Evolutionary conservation across 2,797 vertebrate species (phyloP), one percentile per base, ranked within the genome.

Genomic region (Chromis chromis): DNA sequence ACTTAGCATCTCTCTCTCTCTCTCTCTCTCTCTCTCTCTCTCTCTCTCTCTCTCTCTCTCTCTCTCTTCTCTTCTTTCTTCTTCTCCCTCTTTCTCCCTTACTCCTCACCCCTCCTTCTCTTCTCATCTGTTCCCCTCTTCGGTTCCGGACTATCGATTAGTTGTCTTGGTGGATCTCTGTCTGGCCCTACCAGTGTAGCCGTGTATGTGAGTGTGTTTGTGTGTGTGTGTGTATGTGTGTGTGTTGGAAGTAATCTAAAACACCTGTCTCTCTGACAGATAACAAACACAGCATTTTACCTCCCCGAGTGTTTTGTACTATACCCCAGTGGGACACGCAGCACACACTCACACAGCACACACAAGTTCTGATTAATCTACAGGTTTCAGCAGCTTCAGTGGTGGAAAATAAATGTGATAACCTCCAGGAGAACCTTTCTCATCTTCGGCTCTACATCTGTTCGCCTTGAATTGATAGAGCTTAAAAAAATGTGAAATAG

Each of bases 251-350:
- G 88, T 91, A 94, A 91, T 92, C 89, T 88, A 83, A 91, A 92
- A 91, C 92, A 92, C 89, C 92, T 91, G 93, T 92, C 90, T 92
- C 86, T 55, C 82, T 94, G 94, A 95, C 93, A 92, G 92, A 93
- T 94, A 93, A 94, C 93, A 94, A 93, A 92, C 82, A 33, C 86
- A 89, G 91, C 90, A 82, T 91, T 94, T 94, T 92, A 88, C 90
- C 86, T 89, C 90, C 90, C 82, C 85, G 55, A 28, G 86, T 92
- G 92, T 92, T 92, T 85, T 88, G 77, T 86, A 89, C 89, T 78
- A 84, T 77, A 90, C 86, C 83, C 76, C 67, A 62, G 71, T 76
- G 74, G 83, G 82, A 87, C 28, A 48, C 54, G 62, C 46, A 57
- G 42, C 59, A 42, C 55, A 67, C 79, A 67, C 76, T 64, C 48